A percentile compares a stretch with the other conserved stretches of the same genome.
These are phyloP conservation scores for Jordanella pulchra DNA, from an alignment of 2,797 vertebrate species.

Conservation along the genomic window DNA sequence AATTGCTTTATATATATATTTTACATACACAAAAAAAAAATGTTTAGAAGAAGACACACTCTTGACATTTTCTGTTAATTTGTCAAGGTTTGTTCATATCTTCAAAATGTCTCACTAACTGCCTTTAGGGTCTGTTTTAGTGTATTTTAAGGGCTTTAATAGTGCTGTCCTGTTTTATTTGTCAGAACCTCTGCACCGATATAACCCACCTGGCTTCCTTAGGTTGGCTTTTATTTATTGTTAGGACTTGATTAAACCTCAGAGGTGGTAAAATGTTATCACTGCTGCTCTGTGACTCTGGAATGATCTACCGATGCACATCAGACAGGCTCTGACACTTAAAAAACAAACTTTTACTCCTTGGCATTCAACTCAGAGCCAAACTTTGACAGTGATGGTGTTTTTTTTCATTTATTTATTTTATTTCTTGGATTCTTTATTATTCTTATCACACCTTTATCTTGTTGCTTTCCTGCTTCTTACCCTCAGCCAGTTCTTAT, in stretches of 20 bases:
- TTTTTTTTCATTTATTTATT: neutral
- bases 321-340: neutral
- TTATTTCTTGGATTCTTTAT: neutral
- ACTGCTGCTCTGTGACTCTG: neutral
- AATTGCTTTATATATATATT: constrained; percentile 34
- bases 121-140: too few species aligned
- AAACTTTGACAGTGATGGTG: neutral
- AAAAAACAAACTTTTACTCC: neutral
- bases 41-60: neutral
- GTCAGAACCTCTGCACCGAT: too few species aligned
- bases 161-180: neutral
- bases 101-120: neutral
- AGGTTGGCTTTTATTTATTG: neutral
- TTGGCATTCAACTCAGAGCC: neutral
- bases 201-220: neutral
- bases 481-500: neutral
- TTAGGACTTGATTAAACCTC: too few species aligned
- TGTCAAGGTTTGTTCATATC: neutral
- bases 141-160: neutral
- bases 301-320: neutral
- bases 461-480: neutral
- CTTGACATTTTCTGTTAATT: neutral
- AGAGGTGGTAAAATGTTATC: neutral
- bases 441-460: neutral
- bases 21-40: constrained; percentile 37